Base-by-base conservation (phyloP, 2,113 vertebrate genomes). In the Accipiter cooperii region DNA sequence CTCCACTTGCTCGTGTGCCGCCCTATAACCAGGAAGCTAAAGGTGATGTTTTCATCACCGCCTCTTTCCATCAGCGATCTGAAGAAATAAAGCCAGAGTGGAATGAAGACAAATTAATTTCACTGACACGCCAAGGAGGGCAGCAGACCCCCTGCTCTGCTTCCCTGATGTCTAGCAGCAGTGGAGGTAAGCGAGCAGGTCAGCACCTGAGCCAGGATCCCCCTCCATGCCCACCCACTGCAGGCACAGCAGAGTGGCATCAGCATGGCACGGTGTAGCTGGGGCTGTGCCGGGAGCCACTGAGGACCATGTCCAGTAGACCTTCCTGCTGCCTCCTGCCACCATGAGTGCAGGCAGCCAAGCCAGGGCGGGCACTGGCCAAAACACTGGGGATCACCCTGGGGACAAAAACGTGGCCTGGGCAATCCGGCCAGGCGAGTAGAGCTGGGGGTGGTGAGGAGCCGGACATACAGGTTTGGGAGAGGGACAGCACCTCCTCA, bases 221-320 rank as follows among this genome's bases (percentile, higher is more conserved):
- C 21, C 40, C 40, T 46, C 66, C 1, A 1, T 1, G 2, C 28
- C 12, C 60, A 61, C 8, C 34, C 24, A 2, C 36, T 26, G 33
- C 4, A 4, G 52, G 26, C 33, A 34, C 0, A 0, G 15, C 3
- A 1, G 4, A 22, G 33, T 29, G 38, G 22, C 76, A 89, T 24
- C 0, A 0, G n/a, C 55, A 7, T 3, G 0, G 40, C 55, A 10
- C 2, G 0, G 63, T 13, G 5, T 0, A 0, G 36, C 63, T 18
- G 6, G 17, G 81, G 38, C 63, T 61, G 42, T 42, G 61, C 55
- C 8, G 0, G 57, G 33, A 26, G 5, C 38, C 84, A 29, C 42
- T 0, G 1, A 58, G 57, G 38, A 58, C 26, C 0, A 0, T 7
- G 34, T 47, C 86, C 70, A 68, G 57, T 71, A 79, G 42, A 10